These are phyloP conservation scores for Cygnus olor DNA, from an alignment of 2,797 vertebrate genomes.

Conservation along the genomic window DNA sequence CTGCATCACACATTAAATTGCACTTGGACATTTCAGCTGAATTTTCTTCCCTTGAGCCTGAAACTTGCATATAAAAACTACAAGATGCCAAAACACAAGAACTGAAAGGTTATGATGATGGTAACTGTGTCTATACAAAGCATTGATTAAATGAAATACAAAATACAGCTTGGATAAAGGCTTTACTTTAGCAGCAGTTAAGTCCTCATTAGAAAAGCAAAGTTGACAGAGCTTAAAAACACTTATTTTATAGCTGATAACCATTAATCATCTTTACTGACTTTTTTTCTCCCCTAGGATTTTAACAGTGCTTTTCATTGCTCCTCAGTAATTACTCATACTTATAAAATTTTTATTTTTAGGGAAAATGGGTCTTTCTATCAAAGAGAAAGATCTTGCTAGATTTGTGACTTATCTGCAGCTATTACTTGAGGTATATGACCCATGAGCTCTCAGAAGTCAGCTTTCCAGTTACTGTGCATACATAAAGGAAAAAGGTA, in stretches of 20 bases:
- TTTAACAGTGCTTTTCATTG: neutral
- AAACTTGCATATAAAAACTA: slow-evolving; percentile 25
- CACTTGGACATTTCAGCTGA: slow-evolving; percentile 65
- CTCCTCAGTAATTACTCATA: slow-evolving; percentile 38
- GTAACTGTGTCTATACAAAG: slow-evolving; percentile 51
- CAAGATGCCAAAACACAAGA: slow-evolving; percentile 59
- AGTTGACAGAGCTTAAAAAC: slow-evolving; percentile 56
- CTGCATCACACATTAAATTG: slow-evolving; percentile 22
- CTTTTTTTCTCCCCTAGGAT: neutral
- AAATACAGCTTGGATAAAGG: slow-evolving; percentile 43
- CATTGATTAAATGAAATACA: slow-evolving; percentile 49
- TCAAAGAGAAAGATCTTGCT: neutral
- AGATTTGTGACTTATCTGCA: neutral
- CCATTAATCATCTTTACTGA: slow-evolving; percentile 32
- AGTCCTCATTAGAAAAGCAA: slow-evolving; percentile 57
- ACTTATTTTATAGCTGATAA: slow-evolving; percentile 36
- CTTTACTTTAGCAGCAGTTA: slow-evolving; percentile 22
- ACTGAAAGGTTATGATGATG: slow-evolving; percentile 28
- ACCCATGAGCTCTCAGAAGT: neutral
- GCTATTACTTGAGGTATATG: neutral
- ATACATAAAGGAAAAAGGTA: neutral
- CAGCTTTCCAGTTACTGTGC: neutral
- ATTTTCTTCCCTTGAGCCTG: slow-evolving; percentile 61
- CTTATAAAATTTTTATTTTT: neutral
- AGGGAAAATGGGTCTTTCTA: neutral